phyloP scores from a whole-genome alignment of 53 echinoderm and acorn worm species.

The Zoroaster sp. region DNA sequence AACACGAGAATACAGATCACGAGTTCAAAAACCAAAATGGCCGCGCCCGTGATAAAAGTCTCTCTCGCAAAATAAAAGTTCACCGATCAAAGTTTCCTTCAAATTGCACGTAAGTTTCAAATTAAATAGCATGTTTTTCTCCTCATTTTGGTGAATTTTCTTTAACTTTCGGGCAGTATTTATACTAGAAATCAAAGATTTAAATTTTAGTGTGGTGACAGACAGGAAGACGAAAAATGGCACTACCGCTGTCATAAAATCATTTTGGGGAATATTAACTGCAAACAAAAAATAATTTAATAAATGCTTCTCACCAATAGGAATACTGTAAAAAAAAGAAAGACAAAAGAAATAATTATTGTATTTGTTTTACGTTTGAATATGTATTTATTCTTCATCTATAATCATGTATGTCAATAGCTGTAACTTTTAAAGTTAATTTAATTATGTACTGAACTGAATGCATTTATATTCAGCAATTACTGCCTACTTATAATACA shows the following conservation, averaged over 20 bases:
- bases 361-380: no score
- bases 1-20: background rate
- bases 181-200: background rate
- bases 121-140: background rate
- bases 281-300: no score
- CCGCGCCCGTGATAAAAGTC: background rate
- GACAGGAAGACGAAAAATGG: background rate
- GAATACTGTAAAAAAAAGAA: no score
- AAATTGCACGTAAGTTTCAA: background rate
- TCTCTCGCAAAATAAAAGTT: background rate
- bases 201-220: background rate
- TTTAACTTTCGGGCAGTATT: background rate
- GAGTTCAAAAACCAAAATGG: background rate
- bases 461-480: no score
- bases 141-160: background rate
- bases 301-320: no score
- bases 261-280: no score
- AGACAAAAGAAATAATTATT: no score
- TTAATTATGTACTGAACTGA: no score
- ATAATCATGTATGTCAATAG: no score
- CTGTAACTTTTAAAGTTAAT: no score
- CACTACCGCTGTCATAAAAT: background rate
- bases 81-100: background rate
- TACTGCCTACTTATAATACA: no score
- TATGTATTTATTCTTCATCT: no score